Evolutionary conservation across 2,113 vertebrate genomes (phyloP), one percentile per base, ranked within the genome.

Genomic region (Hylia prasina): DNA sequence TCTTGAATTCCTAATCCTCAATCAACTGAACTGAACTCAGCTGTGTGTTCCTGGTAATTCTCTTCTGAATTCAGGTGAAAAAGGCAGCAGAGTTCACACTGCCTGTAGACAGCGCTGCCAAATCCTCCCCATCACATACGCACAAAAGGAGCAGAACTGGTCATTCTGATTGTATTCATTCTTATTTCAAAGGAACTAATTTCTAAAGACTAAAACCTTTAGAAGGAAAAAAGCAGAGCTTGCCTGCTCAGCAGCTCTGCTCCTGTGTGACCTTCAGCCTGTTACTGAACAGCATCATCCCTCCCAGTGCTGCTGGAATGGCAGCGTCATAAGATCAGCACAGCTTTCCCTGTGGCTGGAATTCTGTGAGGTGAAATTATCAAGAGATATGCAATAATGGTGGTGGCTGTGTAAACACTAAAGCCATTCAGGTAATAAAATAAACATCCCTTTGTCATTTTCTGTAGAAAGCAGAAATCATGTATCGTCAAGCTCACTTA

Each of bases 1-100:
- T 75, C 57, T 57, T 95, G 87, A 97, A 94, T 87, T 82, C n/a
- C 61, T 96, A 79, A 93, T 89, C 81, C 87, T 24, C 79, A 95
- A 94, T 82, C 89, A 94, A 39, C 47, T 40, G 39, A 90, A 53
- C 33, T 39, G 31, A 94, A 53, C 73, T 53, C 73, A 50, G 65
- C 3, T 1, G 25, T 0, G 6, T 13, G 53, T 7, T 89, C 60
- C 81, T 85, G 42, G 61, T 42, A 82, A 91, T 53, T 79, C 73
- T 65, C 25, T 54, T 72, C 50, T 65, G 63, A 89, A 85, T 87
- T 64, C 83, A 91, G 61, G 81, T 53, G 70, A 47, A 87, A 65
- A 82, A 90, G 82, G 63, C 6, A 2, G 76, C 20, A 17, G 53
- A 72, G 70, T 21, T 85, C 44, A 1, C 63, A 40, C 21, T 77